Base-by-base conservation (phyloP, 2,113 vertebrate genomes). In the Callaeas wilsoni region DNA sequence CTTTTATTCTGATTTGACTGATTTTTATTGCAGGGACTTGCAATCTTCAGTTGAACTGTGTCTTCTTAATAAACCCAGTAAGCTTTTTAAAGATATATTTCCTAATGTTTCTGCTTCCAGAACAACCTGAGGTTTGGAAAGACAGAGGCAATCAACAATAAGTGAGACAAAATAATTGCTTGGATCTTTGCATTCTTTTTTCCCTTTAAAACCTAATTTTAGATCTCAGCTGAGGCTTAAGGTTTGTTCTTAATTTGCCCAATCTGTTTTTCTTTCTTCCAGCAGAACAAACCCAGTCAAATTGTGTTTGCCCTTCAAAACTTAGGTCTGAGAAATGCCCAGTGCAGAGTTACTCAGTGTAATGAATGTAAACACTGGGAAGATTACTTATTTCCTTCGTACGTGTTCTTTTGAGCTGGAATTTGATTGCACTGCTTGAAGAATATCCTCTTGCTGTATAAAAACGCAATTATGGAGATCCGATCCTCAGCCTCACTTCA, bases 371-470 rank as follows among this genome's bases (percentile, higher is more conserved):
- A 95, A 96, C 71, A 90, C 27, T 3, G 6, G 27, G 55, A 90
- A 89, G 56, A 93, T 96, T 52, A 85, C 78, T 76, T 91, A 83
- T 60, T 94, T 85, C 84, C 63, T 92, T 93, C 76, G 56, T 86
- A 59, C 4, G 0, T 85, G 57, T 50, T 77, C 86, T 95, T 84
- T 76, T 50, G n/a, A 77, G 78, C 39, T 50, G 47, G 70, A 84
- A 94, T 88, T 83, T 88, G 56, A 90, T 90, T 90, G 42, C 33
- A 50, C 26, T 30, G 47, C 63, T 85, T 80, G 70, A 83, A 91
- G 67, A 94, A 70, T 83, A 73, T 85, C 35, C 63, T 91, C 63
- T 77, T 85, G 63, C 75, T 93, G 46, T 67, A 69, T 59, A 39
- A 90, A 84, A 87, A 4, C 67, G 57, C 55, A 83, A 0, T n/a